Base-by-base conservation (phyloP, 2,888 invertebrate species). In the Homarus gammarus region DNA sequence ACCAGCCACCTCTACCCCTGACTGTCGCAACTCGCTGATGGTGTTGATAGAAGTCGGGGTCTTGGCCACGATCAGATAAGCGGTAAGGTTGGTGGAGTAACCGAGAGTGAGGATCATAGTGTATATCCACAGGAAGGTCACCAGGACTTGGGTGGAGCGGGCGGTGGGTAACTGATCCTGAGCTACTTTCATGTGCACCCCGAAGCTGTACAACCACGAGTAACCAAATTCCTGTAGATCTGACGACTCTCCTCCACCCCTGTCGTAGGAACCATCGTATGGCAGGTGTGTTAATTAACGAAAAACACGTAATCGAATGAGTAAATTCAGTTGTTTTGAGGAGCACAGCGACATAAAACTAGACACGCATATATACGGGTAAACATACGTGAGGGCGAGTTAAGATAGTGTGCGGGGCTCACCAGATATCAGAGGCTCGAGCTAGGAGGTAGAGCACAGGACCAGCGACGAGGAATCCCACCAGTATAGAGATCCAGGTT, bases 21-120 rank as follows among this genome's bases (percentile, higher is more conserved):
- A 90, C 12, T 85, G 78, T 15, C 83, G 81, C 15, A 92, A 78
- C 75, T 91, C 83, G 38, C 87, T 44, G 70, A 92, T 83, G 33
- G 91, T 92, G 49, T 92, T 78, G 44, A 91, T 81, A 36, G 88
- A 70, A 0, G 68, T n/a, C 5, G 92, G 91, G 38, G 44, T 18
- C 27, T 36, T 86, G 22, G 90, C 86, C n/a, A 91, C 87, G 22
- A 91, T 90, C 15, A 92, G 90, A 72, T 90, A 92, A 93, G 93
- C 64, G 93, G 93, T 92, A 93, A 92, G 87, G 75, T 89, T 92
- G 51, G 90, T 83, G 75, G 84, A 89, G 87, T 92, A 92, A 6
- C 82, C 92, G 36, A 85, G 77, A 36, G 89, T 87, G 56, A 92
- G 61, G 31, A 92, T 79, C 44, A 91, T 86, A 38, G 78, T 40